Percentiles rank a stretch among this genome's conserved stretches.
Conservation (phyloP, 2,888 invertebrate genomes). For the Perizoma flavofasciatum region DNA sequence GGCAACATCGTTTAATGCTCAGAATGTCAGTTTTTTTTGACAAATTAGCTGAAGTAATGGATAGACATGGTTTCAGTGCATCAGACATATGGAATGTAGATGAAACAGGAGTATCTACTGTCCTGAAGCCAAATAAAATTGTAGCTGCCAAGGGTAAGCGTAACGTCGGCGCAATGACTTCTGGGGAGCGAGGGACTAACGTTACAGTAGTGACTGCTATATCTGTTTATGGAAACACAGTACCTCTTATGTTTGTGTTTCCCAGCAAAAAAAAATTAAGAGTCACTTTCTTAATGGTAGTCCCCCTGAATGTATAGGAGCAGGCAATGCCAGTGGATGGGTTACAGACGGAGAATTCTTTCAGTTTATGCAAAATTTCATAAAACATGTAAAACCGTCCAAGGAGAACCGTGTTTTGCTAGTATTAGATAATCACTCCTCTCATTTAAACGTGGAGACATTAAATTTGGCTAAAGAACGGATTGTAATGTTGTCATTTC, state of each 20-base stretch:
- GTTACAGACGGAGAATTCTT: conserved; percentile 21
- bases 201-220: conserved; percentile 16
- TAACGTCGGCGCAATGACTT: conserved; percentile 38
- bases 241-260: conserved; percentile 29
- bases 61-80: conserved; percentile 36
- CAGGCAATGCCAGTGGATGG: conserved; percentile 25
- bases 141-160: conserved; percentile 44
- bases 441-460: conserved; percentile 34
- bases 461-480: conserved; percentile 30
- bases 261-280: conserved; percentile 21
- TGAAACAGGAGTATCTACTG: conserved; percentile 43
- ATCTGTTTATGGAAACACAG: conserved; percentile 21
- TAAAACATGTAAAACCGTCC: conserved; percentile 26
- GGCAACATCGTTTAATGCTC: conserved; percentile 44
- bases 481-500: conserved; percentile 37
- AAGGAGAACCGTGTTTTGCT: conserved; percentile 34
- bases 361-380: conserved; percentile 24
- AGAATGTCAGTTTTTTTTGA: conserved; percentile 40
- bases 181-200: conserved; percentile 16
- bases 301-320: conserved; percentile 32
- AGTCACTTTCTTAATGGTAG: conserved; percentile 31
- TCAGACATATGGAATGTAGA: conserved; percentile 37
- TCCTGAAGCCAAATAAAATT: conserved; percentile 40
- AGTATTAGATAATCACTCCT: conserved; percentile 38
- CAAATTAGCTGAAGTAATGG: conserved; percentile 41